Percentiles rank a stretch among this genome's conserved stretches.
These are phyloP conservation scores for Notothenia rossii DNA, from an alignment of 2,113 vertebrate genomes.

Conservation along the genomic window DNA sequence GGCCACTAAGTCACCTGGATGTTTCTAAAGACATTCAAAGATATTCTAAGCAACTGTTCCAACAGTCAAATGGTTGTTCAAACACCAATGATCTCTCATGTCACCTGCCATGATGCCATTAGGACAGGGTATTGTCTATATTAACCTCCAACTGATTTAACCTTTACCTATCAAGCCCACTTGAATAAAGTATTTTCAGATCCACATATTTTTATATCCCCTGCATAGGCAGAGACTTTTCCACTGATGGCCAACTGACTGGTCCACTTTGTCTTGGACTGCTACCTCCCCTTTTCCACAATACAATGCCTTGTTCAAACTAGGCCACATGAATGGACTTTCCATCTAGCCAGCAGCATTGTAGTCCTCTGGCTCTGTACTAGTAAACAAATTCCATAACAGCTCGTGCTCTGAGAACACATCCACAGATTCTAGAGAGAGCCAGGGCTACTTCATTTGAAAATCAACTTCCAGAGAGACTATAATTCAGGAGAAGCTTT, in stretches of 20 bases:
- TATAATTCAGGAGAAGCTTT: neutral
- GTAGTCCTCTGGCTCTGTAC: constrained; percentile 52
- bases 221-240: constrained; percentile 22
- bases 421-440: neutral
- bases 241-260: constrained; percentile 51
- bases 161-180: neutral
- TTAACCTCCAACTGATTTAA: constrained; percentile 7
- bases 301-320: constrained; percentile 74
- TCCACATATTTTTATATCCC: neutral
- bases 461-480: neutral
- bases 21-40: constrained; percentile 20
- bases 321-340: constrained; percentile 72
- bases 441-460: neutral
- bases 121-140: constrained; percentile 27
- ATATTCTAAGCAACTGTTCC: constrained; percentile 44
- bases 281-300: constrained; percentile 60
- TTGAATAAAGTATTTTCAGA: neutral
- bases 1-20: constrained; percentile 5
- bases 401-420: constrained; percentile 24
- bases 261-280: constrained; percentile 63
- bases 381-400: constrained; percentile 65
- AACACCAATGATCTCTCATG: constrained; percentile 1
- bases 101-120: constrained; percentile 1
- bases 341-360: constrained; percentile 41
- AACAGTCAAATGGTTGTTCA: constrained; percentile 41